Percentiles rank a stretch among this genome's conserved stretches.
These are phyloP conservation scores for Melinaea marsaeus DNA, from an alignment of 2,888 invertebrate genomes.

Conservation along the genomic window DNA sequence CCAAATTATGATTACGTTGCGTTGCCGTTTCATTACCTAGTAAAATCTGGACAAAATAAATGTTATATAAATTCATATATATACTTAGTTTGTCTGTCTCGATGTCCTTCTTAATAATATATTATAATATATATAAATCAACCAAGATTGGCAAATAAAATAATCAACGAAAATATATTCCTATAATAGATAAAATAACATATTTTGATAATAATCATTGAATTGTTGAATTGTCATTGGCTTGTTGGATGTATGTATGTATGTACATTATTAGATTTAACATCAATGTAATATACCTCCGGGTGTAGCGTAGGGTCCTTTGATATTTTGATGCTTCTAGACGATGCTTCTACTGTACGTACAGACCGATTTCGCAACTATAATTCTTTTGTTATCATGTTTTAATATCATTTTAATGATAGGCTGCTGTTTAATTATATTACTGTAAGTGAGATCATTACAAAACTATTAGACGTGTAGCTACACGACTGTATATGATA, in stretches of 20 bases:
- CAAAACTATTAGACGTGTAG: slow-evolving; percentile 54
- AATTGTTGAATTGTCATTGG: slow-evolving; percentile 58
- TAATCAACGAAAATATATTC: slow-evolving; percentile 50
- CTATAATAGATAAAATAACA: slow-evolving; percentile 46
- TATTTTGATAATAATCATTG: slow-evolving; percentile 60
- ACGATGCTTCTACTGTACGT: slow-evolving; percentile 29
- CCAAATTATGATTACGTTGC: slow-evolving; percentile 16
- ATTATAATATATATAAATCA: neutral
- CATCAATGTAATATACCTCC: slow-evolving; percentile 59
- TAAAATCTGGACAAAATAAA: too few relatives aligned
- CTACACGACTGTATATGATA: slow-evolving; percentile 45
- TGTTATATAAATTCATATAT: neutral
- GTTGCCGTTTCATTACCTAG: neutral
- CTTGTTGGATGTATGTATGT: slow-evolving; percentile 41
- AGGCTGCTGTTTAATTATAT: slow-evolving; percentile 47
- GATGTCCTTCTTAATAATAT: neutral
- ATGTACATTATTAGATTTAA: slow-evolving; percentile 32
- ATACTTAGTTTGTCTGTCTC: neutral
- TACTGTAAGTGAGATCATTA: slow-evolving; percentile 47
- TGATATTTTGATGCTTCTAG: slow-evolving; percentile 26
- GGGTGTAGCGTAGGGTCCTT: slow-evolving; percentile 39
- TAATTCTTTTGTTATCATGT: slow-evolving; percentile 39
- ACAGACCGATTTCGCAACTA: slow-evolving; percentile 41
- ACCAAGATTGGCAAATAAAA: slow-evolving; percentile 31
- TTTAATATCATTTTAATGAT: slow-evolving; percentile 44